These are phyloP conservation scores for Coreoperca whiteheadi DNA, from an alignment of 2,113 vertebrate genomes.

Conservation along the genomic window DNA sequence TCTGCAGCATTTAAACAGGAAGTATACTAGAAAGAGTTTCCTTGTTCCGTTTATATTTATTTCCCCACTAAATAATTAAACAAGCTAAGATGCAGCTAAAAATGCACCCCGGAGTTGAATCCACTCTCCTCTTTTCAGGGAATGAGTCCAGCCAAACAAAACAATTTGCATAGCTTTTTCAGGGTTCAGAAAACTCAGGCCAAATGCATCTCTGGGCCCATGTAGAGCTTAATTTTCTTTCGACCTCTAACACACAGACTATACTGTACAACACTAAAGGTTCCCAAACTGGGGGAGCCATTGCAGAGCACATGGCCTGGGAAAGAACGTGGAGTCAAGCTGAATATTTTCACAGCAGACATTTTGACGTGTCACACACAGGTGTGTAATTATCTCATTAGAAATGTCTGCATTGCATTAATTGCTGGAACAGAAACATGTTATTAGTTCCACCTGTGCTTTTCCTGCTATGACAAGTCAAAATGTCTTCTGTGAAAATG, in stretches of 20 bases:
- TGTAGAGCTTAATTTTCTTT: background rate
- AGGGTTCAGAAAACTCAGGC: background rate
- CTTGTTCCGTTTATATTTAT: background rate
- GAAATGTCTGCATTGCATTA: background rate
- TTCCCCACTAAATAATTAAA: background rate
- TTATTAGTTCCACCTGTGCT: slow-evolving; percentile 19
- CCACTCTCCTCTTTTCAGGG: background rate
- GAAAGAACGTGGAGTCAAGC: background rate
- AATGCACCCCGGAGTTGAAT: background rate
- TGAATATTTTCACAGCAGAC: background rate
- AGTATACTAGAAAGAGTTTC: background rate
- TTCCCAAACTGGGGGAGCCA: background rate
- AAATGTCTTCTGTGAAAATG: background rate
- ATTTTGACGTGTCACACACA: background rate
- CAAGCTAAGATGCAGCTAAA: background rate
- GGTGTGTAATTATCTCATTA: slow-evolving; percentile 10
- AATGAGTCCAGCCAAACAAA: background rate
- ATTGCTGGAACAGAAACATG: slow-evolving; percentile 1
- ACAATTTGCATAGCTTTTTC: background rate
- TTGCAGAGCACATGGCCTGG: too few relatives aligned
- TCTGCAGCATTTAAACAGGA: background rate
- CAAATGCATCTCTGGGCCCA: background rate
- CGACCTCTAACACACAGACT: background rate
- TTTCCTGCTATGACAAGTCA: background rate
- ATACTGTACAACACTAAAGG: background rate